Evolutionary conservation across 2,797 vertebrate genomes (phyloP).

Genomic region (Simalia tracyae): DNA sequence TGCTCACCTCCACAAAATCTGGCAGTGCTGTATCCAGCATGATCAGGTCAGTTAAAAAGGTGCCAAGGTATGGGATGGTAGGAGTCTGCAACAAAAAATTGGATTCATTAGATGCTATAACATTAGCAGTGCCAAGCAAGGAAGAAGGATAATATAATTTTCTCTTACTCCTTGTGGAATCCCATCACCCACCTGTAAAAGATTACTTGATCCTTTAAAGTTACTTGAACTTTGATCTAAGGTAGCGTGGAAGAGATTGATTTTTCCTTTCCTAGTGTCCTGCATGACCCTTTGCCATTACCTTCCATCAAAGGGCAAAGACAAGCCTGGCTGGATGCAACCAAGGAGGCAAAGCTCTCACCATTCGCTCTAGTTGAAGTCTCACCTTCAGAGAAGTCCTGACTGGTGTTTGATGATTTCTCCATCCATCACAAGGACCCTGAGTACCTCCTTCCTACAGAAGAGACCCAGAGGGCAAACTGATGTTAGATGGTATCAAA

Average conservation of each 20-base stretch:
- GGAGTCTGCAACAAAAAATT: constrained; percentile 11
- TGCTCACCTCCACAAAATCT: constrained; percentile 82
- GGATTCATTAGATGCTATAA: background rate
- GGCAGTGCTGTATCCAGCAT: constrained; percentile 91
- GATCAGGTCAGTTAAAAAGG: constrained; percentile 85
- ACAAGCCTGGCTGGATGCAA: background rate
- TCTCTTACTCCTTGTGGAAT: background rate
- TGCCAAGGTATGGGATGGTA: constrained; percentile 86
- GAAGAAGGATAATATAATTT: background rate
- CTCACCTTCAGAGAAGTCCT: background rate
- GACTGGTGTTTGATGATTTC: background rate
- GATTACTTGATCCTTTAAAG: too few relatives aligned
- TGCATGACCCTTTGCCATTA: background rate
- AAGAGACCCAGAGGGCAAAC: background rate
- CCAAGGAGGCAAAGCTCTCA: background rate
- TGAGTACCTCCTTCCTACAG: background rate
- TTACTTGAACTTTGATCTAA: background rate
- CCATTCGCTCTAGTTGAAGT: background rate
- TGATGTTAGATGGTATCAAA: background rate
- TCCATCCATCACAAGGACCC: background rate
- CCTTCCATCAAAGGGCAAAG: too few relatives aligned
- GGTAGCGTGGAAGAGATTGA: background rate
- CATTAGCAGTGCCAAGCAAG: background rate
- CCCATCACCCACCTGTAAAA: too few relatives aligned
- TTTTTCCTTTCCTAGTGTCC: background rate